A percentile compares a stretch with the other conserved stretches of the same genome.
These are phyloP conservation scores for Lagothrix lagotricha DNA, from an alignment of 2,797 vertebrate genomes.

Conservation along the genomic window DNA sequence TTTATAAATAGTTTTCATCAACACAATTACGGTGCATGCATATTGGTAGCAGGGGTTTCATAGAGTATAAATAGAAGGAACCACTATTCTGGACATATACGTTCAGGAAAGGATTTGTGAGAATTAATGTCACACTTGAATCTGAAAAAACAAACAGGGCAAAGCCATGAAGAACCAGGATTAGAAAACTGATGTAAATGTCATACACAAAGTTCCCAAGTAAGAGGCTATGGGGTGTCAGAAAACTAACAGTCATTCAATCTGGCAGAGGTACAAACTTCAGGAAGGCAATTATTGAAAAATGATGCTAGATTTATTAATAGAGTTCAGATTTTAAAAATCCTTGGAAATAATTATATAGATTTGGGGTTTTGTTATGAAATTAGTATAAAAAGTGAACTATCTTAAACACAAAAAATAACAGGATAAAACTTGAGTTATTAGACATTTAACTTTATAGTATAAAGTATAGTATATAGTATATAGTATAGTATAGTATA, in stretches of 20 bases:
- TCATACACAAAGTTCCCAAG: neutral
- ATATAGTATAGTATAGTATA: no score
- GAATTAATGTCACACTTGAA: neutral
- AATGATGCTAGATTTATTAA: neutral
- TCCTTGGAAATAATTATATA: neutral
- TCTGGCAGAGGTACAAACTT: neutral
- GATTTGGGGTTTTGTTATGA: neutral
- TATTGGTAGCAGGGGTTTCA: neutral
- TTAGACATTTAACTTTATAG: neutral
- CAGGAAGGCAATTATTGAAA: neutral
- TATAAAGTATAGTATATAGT: no score
- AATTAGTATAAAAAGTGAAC: neutral
- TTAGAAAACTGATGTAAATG: neutral
- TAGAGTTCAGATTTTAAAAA: neutral
- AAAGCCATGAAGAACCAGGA: neutral
- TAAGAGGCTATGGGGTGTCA: neutral
- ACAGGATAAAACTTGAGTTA: neutral
- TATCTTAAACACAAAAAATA: neutral
- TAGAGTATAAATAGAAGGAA: neutral
- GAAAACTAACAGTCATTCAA: neutral
- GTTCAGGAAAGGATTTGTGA: neutral
- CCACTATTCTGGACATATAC: neutral
- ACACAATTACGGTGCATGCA: neutral
- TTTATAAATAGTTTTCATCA: neutral
- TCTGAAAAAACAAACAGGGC: conserved; percentile 10